Conservation (phyloP, 2,888 invertebrate species). For the Noctua comes region DNA sequence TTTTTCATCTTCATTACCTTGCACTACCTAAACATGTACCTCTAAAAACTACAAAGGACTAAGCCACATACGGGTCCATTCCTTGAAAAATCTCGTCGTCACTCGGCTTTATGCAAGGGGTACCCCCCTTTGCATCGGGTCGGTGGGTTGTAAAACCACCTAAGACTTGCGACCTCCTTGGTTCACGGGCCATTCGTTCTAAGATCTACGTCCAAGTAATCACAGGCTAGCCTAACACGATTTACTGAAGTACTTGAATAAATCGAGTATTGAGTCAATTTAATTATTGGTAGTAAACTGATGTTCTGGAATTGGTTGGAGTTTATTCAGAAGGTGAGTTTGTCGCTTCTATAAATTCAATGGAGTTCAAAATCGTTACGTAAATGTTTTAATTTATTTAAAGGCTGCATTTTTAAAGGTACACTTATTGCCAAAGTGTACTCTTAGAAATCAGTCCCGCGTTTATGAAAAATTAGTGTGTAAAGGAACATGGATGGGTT, state of each 20-base stretch:
- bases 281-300: slow-evolving; percentile 33
- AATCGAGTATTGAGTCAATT: slow-evolving; percentile 35
- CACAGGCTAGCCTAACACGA: slow-evolving; percentile 33
- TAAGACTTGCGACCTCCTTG: slow-evolving; percentile 59
- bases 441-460: no score
- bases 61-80: slow-evolving; percentile 40
- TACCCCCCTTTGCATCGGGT: background rate
- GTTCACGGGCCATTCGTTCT: slow-evolving; percentile 57
- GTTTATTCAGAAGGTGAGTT: slow-evolving; percentile 13
- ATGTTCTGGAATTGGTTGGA: background rate
- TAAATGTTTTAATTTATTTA: background rate
- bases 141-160: slow-evolving; percentile 63
- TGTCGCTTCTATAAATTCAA: background rate
- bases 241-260: slow-evolving; percentile 23
- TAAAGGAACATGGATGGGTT: no score
- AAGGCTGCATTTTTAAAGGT: background rate
- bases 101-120: slow-evolving; percentile 43
- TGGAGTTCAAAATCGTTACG: background rate
- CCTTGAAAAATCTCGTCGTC: slow-evolving; percentile 17
- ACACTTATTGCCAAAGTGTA: no score
- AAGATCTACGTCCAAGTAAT: slow-evolving; percentile 48
- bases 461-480: no score
- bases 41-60: background rate
- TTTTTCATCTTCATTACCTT: background rate
- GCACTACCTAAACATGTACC: background rate